phyloP scores from a whole-genome alignment of 2,797 vertebrate species.

The Saxicola maurus region DNA sequence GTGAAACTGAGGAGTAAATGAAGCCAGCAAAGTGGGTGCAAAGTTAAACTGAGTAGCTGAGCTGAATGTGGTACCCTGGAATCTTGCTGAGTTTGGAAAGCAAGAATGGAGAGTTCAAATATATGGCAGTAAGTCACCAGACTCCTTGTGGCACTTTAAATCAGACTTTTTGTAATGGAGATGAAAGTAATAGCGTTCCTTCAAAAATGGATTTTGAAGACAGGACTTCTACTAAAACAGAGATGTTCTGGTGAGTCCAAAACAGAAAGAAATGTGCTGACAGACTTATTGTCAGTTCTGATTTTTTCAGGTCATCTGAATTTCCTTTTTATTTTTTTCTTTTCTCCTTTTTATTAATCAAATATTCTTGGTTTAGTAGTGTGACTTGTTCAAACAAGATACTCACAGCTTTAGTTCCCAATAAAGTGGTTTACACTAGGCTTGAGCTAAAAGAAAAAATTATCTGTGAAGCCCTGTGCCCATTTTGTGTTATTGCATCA shows the following conservation, averaged over 20 bases:
- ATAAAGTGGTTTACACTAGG: neutral
- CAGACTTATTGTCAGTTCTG: neutral
- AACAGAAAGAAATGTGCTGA: accelerated
- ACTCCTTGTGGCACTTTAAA: neutral
- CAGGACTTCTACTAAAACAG: neutral
- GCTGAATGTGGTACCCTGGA: neutral
- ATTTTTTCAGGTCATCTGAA: neutral
- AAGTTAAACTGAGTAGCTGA: neutral
- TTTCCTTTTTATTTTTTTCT: neutral
- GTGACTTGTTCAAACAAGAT: neutral
- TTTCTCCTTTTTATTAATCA: neutral
- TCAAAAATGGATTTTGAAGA: neutral
- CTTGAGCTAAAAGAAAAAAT: neutral
- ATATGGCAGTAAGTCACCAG: neutral
- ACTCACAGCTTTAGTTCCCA: neutral
- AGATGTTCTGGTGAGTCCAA: neutral
- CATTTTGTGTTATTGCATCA: neutral
- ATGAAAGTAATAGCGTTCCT: neutral
- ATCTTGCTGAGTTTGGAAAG: neutral
- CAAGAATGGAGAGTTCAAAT: neutral
- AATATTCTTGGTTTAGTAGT: neutral
- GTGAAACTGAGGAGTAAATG: neutral
- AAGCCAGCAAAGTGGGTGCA: neutral
- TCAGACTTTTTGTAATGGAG: neutral
- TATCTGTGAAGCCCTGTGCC: neutral